Evolutionary conservation across 1,140 invertebrate genomes (phyloP).

Genomic region (Palaemon carinicauda): DNA sequence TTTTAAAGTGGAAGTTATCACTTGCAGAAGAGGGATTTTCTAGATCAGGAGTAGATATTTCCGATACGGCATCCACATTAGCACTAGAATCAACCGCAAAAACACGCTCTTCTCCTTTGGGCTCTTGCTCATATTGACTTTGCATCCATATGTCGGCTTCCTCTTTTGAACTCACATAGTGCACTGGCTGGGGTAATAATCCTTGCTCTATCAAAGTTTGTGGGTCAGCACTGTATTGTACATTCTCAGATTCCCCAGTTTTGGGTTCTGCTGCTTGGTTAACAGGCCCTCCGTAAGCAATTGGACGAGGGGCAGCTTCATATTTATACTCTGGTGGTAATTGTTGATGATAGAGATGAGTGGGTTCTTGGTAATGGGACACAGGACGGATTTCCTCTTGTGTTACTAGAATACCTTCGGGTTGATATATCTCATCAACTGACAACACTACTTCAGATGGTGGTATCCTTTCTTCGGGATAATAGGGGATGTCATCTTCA

Average conservation of each 20-base stretch:
- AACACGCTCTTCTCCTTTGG: neutral
- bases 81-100: neutral
- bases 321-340: slow-evolving; percentile 31
- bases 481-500: neutral
- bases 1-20: slow-evolving; percentile 38
- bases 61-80: neutral
- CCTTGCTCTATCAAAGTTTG: slow-evolving; percentile 18
- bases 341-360: slow-evolving; percentile 38
- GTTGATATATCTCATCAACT: slow-evolving; percentile 14
- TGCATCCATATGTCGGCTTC: slow-evolving; percentile 32
- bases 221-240: slow-evolving; percentile 25
- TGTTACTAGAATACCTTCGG: neutral
- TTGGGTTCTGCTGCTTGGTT: neutral
- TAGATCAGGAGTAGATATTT: neutral
- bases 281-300: neutral
- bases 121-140: neutral
- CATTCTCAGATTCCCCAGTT: neutral
- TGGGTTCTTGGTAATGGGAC: slow-evolving; percentile 36
- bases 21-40: neutral
- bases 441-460: neutral
- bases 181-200: slow-evolving; percentile 28
- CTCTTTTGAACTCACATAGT: slow-evolving; percentile 29
- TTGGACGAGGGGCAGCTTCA: slow-evolving; percentile 24
- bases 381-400: slow-evolving; percentile 6
- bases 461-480: neutral